phyloP scores from a whole-genome alignment of 2,113 vertebrate genomes.

The human (Homo sapiens) region GRCh38 chr5:67998501-67999000 shows the following conservation, averaged over 20 bases:
- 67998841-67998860: neutral
- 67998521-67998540: no score
- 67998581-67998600: no score
- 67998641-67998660: neutral
- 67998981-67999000: neutral
- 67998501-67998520: no score
- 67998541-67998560: no score
- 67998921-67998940: neutral
- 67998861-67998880: neutral
- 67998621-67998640: no score
- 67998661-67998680: neutral
- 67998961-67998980: neutral
- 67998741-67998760: neutral
- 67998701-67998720: neutral
- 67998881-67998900: neutral
- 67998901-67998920: neutral
- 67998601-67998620: no score
- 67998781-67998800: neutral
- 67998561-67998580: no score
- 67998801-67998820: neutral
- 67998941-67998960: neutral
- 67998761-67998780: neutral
- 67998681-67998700: neutral
- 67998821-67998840: neutral
- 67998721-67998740: neutral